These are phyloP conservation scores for Ctenodactylus gundi DNA, from an alignment of 2,113 vertebrate genomes.

Conservation along the genomic window DNA sequence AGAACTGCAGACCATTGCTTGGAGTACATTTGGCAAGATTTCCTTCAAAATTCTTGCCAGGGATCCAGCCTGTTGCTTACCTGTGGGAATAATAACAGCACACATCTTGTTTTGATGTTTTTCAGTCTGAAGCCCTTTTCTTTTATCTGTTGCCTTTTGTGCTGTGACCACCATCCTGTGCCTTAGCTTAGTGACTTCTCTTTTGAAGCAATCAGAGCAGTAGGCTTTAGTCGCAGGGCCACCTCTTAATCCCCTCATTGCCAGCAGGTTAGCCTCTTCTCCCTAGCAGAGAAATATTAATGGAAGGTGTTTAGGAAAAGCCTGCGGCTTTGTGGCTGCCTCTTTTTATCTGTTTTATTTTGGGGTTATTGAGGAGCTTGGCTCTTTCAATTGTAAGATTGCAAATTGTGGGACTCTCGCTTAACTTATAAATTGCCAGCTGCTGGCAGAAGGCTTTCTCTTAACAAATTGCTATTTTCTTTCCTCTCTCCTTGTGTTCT, in stretches of 20 bases:
- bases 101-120: background rate
- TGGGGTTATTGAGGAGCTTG: background rate
- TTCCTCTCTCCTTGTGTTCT: background rate
- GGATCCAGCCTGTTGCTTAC: background rate
- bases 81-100: background rate
- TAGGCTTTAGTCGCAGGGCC: background rate
- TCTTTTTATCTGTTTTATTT: slow-evolving; percentile 40
- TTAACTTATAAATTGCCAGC: slow-evolving; percentile 12
- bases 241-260: background rate
- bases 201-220: background rate
- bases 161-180: background rate
- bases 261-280: background rate
- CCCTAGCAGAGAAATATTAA: background rate
- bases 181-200: slow-evolving; percentile 34
- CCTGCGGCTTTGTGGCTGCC: background rate
- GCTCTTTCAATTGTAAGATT: background rate
- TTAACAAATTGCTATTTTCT: slow-evolving; percentile 22
- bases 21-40: background rate
- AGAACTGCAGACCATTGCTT: background rate
- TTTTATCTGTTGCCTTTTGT: background rate
- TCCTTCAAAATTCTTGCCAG: background rate
- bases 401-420: background rate
- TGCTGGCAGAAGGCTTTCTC: background rate
- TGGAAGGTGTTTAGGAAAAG: background rate
- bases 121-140: background rate